Percentiles rank a stretch among this genome's conserved stretches.
Conservation (phyloP, 2,113 vertebrate genomes). For the Apeltes quadracus region DNA sequence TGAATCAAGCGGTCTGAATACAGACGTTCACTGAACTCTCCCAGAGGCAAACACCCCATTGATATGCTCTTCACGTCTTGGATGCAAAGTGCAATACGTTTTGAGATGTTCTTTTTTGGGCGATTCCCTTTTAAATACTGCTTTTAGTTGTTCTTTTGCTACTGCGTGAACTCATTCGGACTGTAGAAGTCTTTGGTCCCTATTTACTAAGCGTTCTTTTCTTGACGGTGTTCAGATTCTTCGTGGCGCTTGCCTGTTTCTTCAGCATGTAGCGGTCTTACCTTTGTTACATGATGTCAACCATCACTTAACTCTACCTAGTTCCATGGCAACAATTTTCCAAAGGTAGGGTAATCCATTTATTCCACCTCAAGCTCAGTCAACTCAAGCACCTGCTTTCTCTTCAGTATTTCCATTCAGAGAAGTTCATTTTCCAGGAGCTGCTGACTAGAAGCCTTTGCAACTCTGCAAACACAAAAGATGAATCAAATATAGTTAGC, state of each 20-base stretch:
- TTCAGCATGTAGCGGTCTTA: slow-evolving; percentile 61
- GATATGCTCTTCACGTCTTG: slow-evolving; percentile 57
- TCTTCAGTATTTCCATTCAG: slow-evolving; percentile 62
- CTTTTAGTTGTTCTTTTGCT: slow-evolving; percentile 35
- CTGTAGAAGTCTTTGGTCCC: slow-evolving; percentile 71
- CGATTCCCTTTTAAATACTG: slow-evolving; percentile 55
- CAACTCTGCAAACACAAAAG: slow-evolving; percentile 66
- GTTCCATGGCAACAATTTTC: slow-evolving; percentile 70
- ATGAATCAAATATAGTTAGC: slow-evolving; percentile 44
- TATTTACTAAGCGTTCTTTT: slow-evolving; percentile 33
- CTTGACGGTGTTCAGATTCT: slow-evolving; percentile 37
- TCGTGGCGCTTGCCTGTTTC: slow-evolving; percentile 46
- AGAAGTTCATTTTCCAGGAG: slow-evolving; percentile 57
- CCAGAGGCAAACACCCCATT: slow-evolving; percentile 67
- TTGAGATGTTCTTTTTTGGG: slow-evolving; percentile 39
- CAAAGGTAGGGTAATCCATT: slow-evolving; percentile 74
- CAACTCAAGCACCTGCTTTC: slow-evolving; percentile 54
- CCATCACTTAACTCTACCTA: slow-evolving; percentile 66
- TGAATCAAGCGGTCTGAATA: slow-evolving; percentile 49
- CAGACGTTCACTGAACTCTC: slow-evolving; percentile 50
- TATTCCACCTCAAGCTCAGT: slow-evolving; percentile 70
- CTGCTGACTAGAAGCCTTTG: slow-evolving; percentile 45
- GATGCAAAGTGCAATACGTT: slow-evolving; percentile 42
- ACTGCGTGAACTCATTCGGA: slow-evolving; percentile 46
- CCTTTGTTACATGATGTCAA: slow-evolving; percentile 63